phyloP scores from a whole-genome alignment of 2,797 vertebrate genomes.

The Eleutherodactylus coqui region DNA sequence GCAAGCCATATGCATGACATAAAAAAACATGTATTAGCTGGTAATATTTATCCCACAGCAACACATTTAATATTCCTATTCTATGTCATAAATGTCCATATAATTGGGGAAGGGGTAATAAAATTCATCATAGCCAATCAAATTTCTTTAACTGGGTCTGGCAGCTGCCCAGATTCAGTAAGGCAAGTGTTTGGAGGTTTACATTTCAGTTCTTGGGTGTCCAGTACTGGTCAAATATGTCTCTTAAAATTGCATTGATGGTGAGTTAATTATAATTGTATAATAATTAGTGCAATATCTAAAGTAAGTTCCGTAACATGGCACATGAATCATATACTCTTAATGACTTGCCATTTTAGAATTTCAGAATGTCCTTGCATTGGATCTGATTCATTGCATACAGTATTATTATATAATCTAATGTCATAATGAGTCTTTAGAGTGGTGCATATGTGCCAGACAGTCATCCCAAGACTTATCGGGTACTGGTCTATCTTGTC shows the following conservation, averaged over 20 bases:
- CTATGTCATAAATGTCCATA: background rate
- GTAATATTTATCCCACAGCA: background rate
- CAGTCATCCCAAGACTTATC: too few relatives aligned
- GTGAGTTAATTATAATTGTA: too few relatives aligned
- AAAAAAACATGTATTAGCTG: background rate
- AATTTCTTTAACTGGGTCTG: background rate
- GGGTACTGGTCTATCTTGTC: too few relatives aligned
- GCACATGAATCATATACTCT: background rate
- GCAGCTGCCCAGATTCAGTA: background rate
- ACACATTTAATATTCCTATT: background rate
- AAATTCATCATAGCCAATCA: background rate
- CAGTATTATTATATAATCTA: too few relatives aligned
- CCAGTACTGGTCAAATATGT: background rate
- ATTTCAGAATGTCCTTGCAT: background rate
- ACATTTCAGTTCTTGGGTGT: background rate
- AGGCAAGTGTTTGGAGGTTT: background rate
- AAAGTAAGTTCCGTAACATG: background rate
- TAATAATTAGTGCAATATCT: background rate
- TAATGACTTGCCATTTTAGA: background rate
- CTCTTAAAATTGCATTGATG: background rate
- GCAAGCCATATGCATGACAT: background rate
- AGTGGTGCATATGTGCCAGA: too few relatives aligned
- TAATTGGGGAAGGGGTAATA: background rate
- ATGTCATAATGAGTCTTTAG: too few relatives aligned
- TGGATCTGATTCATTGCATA: background rate